Conservation (phyloP, 2,888 invertebrate genomes). For the Agapetus fuscipes region DNA sequence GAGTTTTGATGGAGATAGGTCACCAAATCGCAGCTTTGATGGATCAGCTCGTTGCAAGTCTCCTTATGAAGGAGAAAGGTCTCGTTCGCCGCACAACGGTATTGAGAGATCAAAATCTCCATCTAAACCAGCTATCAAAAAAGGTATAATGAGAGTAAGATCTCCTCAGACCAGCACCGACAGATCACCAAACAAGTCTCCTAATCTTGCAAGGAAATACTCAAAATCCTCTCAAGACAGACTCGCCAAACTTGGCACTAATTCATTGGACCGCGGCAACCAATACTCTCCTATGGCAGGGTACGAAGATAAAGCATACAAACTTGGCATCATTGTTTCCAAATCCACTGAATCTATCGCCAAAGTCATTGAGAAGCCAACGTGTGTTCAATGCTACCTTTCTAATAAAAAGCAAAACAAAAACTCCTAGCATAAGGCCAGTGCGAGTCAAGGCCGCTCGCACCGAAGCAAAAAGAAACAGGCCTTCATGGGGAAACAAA, state of each 20-base stretch:
- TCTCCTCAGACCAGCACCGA: constrained; percentile 41
- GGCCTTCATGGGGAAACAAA: constrained; percentile 30
- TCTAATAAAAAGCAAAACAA: constrained; percentile 50
- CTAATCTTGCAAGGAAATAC: constrained; percentile 36
- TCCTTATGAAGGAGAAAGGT: constrained; percentile 32
- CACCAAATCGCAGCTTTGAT: constrained; percentile 24
- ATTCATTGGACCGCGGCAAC: constrained; percentile 40
- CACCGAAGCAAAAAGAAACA: constrained; percentile 41
- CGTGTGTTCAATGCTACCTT: constrained; percentile 64
- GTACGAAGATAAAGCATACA: constrained; percentile 42
- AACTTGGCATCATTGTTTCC: constrained; percentile 47
- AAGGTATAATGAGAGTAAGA: constrained; percentile 40
- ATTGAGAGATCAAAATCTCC: constrained; percentile 39
- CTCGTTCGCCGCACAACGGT: constrained; percentile 41
- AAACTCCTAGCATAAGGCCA: constrained; percentile 57
- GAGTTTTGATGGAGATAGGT: constrained; percentile 26
- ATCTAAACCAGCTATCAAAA: constrained; percentile 38
- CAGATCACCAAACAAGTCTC: constrained; percentile 40
- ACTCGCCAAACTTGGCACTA: constrained; percentile 39
- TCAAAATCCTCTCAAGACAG: constrained; percentile 39
- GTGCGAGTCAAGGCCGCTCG: constrained; percentile 51
- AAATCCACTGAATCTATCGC: constrained; percentile 46
- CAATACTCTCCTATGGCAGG: constrained; percentile 43
- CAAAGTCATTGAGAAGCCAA: constrained; percentile 54
- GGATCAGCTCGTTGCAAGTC: constrained; percentile 24